Evolutionary conservation across 2,113 vertebrate genomes (phyloP).

Genomic region (Tragelaphus strepsiceros): DNA sequence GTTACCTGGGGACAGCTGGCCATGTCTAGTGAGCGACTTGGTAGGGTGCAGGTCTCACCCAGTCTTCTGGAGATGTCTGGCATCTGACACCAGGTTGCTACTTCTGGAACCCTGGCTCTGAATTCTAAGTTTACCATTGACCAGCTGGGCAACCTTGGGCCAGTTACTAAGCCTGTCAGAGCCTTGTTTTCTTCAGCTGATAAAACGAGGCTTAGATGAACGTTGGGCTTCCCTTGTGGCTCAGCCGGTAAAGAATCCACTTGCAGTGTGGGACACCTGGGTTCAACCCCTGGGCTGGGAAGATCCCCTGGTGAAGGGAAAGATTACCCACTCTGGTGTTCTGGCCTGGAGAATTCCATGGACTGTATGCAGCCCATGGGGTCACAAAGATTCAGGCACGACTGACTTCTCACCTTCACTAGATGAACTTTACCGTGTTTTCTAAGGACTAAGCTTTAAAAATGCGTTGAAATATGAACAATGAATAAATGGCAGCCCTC

Average conservation of each 20-base stretch:
- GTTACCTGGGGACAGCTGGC: neutral
- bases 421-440: neutral
- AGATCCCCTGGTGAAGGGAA: neutral
- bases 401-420: neutral
- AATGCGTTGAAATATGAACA: accelerated
- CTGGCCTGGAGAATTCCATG: neutral
- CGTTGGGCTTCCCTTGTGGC: no score
- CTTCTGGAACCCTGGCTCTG: no score
- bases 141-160: accelerated
- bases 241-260: neutral
- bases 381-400: accelerated
- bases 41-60: accelerated
- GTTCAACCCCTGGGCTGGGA: neutral
- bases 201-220: neutral
- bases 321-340: neutral
- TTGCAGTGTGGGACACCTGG: neutral
- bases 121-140: accelerated
- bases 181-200: accelerated
- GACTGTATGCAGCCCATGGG: neutral
- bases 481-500: accelerated
- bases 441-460: neutral
- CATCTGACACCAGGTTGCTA: accelerated
- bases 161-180: neutral
- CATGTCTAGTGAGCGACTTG: no score
- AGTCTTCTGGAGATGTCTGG: accelerated